Base-by-base conservation (phyloP, 2,888 invertebrate genomes). In the Bruchidius siliquastri region DNA sequence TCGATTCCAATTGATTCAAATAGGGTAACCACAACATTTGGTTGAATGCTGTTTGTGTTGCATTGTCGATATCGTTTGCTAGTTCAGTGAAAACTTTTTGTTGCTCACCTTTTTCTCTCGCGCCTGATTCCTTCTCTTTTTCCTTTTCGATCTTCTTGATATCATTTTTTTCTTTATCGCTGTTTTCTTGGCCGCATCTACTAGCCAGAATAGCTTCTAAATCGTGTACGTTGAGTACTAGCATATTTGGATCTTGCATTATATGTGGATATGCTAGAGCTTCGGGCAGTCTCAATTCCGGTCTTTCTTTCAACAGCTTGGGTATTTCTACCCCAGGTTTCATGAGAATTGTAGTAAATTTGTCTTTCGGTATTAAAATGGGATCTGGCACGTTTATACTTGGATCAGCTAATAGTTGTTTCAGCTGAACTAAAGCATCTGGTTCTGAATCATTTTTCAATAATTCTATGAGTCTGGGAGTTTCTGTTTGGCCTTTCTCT, bases 281-380 rank as follows among this genome's bases (percentile, higher is more conserved):
- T 83, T 94, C 93, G 0, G 94, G 93, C 78, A 94, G 83, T 78
- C 93, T 88, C 67, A 94, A 86, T 84, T 94, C 94, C 20, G 94
- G 94, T 75, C 93, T 87, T 73, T 92, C 90, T 75, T 91, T 88
- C 66, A 94, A 84, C 69, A 95, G 86, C 72, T 92, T 90, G 0
- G 94, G 94, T 76, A 95, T 94, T 88, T 95, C 95, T 72, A 88
- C 89, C 0, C 90, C 93, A 0, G 95, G 95, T 3, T 91, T 90
- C 0, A 91, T 90, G 22, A 95, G 87, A 67, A 95, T 90, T 21
- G 90, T 89, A 72, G 92, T 91, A 71, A 95, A 86, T 80, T 91
- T 90, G 81, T 93, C 92, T 86, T 93, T 92, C 72, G 95, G 95
- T 76, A 95, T 92, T 75, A 95, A 85, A 81, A 95, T 88, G 13